phyloP scores from a whole-genome alignment of 2,797 vertebrate genomes.

The Syndactyla subalaris region DNA sequence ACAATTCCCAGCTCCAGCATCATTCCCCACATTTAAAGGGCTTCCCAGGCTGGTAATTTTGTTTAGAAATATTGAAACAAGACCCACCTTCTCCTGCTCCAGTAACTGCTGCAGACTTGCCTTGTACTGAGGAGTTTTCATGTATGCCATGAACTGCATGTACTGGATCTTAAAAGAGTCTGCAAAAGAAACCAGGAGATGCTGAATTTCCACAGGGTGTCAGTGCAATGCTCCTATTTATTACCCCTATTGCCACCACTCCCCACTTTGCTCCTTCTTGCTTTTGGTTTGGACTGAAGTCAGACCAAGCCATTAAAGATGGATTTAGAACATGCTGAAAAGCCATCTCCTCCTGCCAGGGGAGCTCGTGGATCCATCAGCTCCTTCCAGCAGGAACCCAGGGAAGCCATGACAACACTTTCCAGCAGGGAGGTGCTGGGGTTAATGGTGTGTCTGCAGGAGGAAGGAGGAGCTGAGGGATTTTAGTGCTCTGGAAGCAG shows the following conservation, averaged over 20 bases:
- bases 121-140: constrained; percentile 96
- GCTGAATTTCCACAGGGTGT: not conserved
- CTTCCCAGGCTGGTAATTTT: not conserved
- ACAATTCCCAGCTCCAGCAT: not conserved
- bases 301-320: not conserved
- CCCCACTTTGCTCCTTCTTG: not conserved
- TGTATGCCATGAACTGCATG: constrained; percentile 95
- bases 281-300: not conserved
- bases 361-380: not conserved
- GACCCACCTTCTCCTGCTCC: constrained; percentile 92
- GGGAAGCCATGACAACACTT: not conserved
- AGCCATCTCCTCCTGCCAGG: not conserved
- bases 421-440: not conserved
- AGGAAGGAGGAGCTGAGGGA: not conserved
- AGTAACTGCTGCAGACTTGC: constrained; percentile 92
- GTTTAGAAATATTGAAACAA: not conserved
- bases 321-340: not conserved
- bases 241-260: not conserved
- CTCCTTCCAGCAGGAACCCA: not conserved
- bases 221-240: not conserved
- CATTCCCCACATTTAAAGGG: not conserved
- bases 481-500: not conserved
- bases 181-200: constrained; percentile 54
- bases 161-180: constrained; percentile 98
- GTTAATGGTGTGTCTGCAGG: not conserved